Base-by-base conservation (phyloP, 2,888 invertebrate species). In the Dichetophora obliterata region DNA sequence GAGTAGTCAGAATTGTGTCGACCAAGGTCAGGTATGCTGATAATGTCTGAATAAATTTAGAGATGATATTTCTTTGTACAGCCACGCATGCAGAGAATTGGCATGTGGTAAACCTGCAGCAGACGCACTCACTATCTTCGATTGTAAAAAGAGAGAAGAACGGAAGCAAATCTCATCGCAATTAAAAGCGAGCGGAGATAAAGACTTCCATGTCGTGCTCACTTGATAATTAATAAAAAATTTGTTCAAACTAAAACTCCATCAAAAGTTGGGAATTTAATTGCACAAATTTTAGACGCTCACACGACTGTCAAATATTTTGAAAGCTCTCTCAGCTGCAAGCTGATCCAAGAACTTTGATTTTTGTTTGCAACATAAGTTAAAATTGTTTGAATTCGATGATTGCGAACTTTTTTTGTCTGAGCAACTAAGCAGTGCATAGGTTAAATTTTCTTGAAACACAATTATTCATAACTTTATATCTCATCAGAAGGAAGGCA, bases 181-280 rank as follows among this genome's bases (percentile, higher is more conserved):
- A 77, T 76, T 80, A 27, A 72, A 76, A 89, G 91, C 91, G 93
- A 94, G 94, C 92, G 94, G 94, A 94, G 92, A 91, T 92, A 89
- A 86, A 70, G 80, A 78, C 88, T 86, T 85, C 88, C 87, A 82
- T 81, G 85, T 79, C 86, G 85, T 89, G 89, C 79, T 90, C 82
- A 87, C 89, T 76, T 54, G 34, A 59, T 65, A 19, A 54, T 72
- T 5, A 34, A 54, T 59, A 31, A 57, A 19, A 54, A 54, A 68
- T 65, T 52, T 66, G 70, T 43, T 43, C 16, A 24, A 72, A 52
- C 24, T 61, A 74, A 69, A 72, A 63, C 43, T 52, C 54, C 22
- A 31, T 14, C 50, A 50, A 54, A 63, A 70, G 22, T 48, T 37
- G 68, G 14, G 72, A 48, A 69, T 48, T 74, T 27, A 65, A 27